phyloP scores from a whole-genome alignment of 2,888 invertebrate species.

The Torymus texanus region DNA sequence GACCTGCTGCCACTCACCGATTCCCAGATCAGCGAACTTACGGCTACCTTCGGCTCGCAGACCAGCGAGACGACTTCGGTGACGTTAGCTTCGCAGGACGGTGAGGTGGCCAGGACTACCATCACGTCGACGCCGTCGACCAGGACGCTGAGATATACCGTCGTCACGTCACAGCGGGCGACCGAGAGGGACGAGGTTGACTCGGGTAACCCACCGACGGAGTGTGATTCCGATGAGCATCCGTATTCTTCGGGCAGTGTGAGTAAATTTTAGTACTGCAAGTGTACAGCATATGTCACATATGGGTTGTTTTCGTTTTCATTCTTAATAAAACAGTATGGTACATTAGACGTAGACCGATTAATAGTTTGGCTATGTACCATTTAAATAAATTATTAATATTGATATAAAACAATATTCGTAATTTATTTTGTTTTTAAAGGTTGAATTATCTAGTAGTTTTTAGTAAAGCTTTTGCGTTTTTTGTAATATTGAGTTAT shows the following conservation, averaged over 20 bases:
- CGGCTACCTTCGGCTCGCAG: not conserved
- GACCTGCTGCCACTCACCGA: constrained; percentile 16
- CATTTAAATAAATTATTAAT: too few relatives aligned
- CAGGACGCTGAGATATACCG: too few relatives aligned
- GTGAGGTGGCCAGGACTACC: not conserved
- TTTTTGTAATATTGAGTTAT: too few relatives aligned
- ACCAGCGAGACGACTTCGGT: not conserved
- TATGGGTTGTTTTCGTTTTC: too few relatives aligned
- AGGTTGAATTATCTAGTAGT: too few relatives aligned
- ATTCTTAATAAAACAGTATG: too few relatives aligned
- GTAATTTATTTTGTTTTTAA: too few relatives aligned
- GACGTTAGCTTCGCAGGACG: constrained; percentile 1
- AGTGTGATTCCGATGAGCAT: not conserved
- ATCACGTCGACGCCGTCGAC: not conserved
- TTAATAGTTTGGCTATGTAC: too few relatives aligned
- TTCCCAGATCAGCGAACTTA: constrained; percentile 10
- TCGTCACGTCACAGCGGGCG: not conserved
- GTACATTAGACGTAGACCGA: too few relatives aligned
- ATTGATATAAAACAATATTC: too few relatives aligned
- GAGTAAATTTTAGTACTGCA: constrained; percentile 2
- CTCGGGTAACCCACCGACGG: constrained; percentile 25
- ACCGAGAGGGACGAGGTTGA: constrained; percentile 41
- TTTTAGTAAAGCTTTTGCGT: too few relatives aligned
- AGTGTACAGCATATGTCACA: too few relatives aligned
- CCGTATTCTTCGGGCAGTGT: constrained; percentile 26